Evolutionary conservation across 1,140 invertebrate genomes (phyloP).

Genomic region (Harlomillsia oculata): DNA sequence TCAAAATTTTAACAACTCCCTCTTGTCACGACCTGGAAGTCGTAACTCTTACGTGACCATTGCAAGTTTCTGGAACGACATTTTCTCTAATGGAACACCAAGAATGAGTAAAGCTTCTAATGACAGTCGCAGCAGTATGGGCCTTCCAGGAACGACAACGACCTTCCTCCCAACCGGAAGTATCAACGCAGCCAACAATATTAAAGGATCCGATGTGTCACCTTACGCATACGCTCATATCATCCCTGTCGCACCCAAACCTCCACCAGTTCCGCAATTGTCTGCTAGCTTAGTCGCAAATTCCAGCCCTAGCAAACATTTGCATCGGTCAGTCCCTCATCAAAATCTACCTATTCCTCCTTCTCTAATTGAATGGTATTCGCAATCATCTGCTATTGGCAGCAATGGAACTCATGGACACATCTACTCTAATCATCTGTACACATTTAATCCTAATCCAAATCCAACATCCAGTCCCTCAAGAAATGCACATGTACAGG

Average conservation of each 20-base stretch:
- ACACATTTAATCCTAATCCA: conserved; percentile 28
- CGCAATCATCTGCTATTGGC: conserved; percentile 14
- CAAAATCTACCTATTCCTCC: conserved; percentile 19
- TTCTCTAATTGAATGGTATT: conserved; percentile 34
- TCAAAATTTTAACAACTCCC: conserved; percentile 17
- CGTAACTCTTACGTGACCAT: conserved; percentile 33
- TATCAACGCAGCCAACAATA: conserved; percentile 2
- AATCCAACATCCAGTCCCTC: conserved; percentile 10
- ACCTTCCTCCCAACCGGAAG: conserved; percentile 1
- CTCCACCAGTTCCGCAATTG: conserved; percentile 19
- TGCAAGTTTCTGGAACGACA: conserved; percentile 36
- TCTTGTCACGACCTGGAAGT: conserved; percentile 21
- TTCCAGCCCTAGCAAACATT: conserved; percentile 8
- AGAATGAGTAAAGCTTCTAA: neutral
- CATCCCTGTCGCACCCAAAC: conserved; percentile 10
- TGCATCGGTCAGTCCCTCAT: neutral
- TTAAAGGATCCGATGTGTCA: conserved; percentile 34
- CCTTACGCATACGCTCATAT: conserved; percentile 35
- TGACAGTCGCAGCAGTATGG: conserved; percentile 4
- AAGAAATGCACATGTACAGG: neutral
- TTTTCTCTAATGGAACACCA: conserved; percentile 17
- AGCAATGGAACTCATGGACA: conserved; percentile 17
- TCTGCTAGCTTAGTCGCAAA: neutral
- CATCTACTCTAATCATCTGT: conserved; percentile 28
- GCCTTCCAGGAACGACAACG: conserved; percentile 12